phyloP scores from a whole-genome alignment of 2,797 vertebrate genomes.

The Cossypha dichroa region DNA sequence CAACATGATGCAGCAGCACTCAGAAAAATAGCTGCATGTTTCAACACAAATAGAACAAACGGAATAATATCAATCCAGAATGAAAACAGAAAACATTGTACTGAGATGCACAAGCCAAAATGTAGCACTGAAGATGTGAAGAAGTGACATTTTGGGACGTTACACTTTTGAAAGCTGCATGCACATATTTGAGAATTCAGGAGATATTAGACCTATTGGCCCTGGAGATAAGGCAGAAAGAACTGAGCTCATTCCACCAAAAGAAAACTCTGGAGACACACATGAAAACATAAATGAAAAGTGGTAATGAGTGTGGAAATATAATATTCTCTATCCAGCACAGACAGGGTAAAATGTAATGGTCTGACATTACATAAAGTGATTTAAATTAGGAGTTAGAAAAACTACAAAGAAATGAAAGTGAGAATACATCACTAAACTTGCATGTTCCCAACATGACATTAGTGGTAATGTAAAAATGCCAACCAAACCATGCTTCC shows the following conservation, averaged over 20 bases:
- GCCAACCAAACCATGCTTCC: background rate
- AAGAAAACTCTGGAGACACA: background rate
- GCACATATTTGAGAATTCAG: background rate
- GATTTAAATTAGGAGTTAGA: background rate
- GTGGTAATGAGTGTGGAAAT: background rate
- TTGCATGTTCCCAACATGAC: background rate
- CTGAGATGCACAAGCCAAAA: background rate
- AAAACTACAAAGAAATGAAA: background rate
- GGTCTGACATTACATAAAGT: background rate
- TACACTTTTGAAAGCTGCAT: background rate
- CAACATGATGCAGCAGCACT: fast-evolving
- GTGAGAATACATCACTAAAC: background rate
- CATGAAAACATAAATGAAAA: background rate
- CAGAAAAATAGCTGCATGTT: background rate
- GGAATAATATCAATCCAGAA: background rate
- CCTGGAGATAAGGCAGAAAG: background rate
- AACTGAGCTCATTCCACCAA: background rate
- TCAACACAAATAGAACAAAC: background rate
- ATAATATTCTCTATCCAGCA: background rate
- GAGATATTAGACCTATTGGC: background rate
- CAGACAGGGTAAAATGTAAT: too few relatives aligned
- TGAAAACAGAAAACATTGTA: background rate
- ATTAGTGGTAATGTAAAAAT: background rate
- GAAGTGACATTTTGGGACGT: background rate
- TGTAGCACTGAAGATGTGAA: background rate